Base-by-base conservation (phyloP, 2,113 vertebrate species). In the Hippocampus mohnikei region DNA sequence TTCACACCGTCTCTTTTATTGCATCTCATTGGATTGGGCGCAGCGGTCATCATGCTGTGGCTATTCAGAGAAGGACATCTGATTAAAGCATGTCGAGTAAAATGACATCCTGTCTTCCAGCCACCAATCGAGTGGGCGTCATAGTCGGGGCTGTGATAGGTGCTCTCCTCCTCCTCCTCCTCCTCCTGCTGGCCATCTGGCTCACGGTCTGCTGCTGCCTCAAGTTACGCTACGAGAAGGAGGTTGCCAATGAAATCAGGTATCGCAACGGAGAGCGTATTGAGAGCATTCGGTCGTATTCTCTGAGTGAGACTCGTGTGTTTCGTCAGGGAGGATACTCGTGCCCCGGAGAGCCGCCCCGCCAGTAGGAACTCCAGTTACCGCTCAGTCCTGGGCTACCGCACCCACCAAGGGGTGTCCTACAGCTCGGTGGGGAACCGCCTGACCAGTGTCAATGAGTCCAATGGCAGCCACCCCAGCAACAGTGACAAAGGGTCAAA, bases 171-270 rank as follows among this genome's bases (percentile, higher is more conserved):
- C 73, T 93, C 70, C 63, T 94, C 48, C 90, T 92, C 21, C 90
- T 94, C 53, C 90, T 96, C 62, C 72, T 94, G n/a, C 37, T 95
- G 18, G 91, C 94, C 81, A 91, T 95, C 85, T 95, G 94, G 94
- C 92, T 94, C 62, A 82, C 94, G 75, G 27, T 92, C 84, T 93
- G 93, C 88, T 94, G 93, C 81, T 94, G 93, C 84, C 86, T 90
- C 46, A 93, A 93, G 76, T 87, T 85, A 4, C 69, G 82, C 40
- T 93, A 92, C 23, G 72, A 92, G 75, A 92, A 94, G 60, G 95
- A 96, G 84, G 69, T 91, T 6, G 88, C 92, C 40, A 94, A 94
- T 73, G 95, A 96, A 76, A 93, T 96, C 78, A 93, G 91, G 95
- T 96, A 91, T 33, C 21, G 10, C 3, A 3, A 21, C n/a, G 12